Percentiles rank a stretch among this genome's conserved stretches.
phyloP scores from a whole-genome alignment of 2,888 invertebrate species.

The Ophion slaviceki region DNA sequence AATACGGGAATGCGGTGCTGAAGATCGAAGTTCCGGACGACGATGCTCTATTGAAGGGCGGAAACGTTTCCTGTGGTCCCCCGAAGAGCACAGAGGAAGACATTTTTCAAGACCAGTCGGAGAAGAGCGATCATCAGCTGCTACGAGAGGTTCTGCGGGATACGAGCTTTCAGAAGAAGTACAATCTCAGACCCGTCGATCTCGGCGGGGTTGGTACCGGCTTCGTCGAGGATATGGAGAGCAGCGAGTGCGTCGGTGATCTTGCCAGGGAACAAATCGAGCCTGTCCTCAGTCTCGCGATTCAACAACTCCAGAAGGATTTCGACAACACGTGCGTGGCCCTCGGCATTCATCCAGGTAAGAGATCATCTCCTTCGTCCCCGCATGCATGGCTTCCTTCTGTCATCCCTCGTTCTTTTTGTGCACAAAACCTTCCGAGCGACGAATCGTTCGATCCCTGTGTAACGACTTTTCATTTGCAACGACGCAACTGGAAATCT shows the following conservation, averaged over 20 bases:
- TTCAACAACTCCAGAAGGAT: constrained; percentile 94
- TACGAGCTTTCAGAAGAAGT: constrained; percentile 93
- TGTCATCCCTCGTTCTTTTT: neutral
- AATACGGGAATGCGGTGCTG: constrained; percentile 57
- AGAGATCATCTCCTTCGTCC: constrained; percentile 77
- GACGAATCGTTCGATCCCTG: neutral
- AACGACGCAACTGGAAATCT: no score
- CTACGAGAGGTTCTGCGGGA: constrained; percentile 92
- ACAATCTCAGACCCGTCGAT: constrained; percentile 92
- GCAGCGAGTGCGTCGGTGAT: constrained; percentile 86
- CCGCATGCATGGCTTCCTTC: neutral
- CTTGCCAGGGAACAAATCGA: constrained; percentile 91
- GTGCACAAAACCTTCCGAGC: neutral
- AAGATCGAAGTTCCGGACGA: constrained; percentile 82
- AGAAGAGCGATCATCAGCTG: constrained; percentile 87
- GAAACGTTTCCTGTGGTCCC: constrained; percentile 16
- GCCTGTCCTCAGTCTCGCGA: constrained; percentile 92
- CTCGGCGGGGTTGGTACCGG: constrained; percentile 85
- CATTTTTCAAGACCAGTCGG: constrained; percentile 72
- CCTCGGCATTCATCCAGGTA: constrained; percentile 95
- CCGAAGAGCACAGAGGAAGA: constrained; percentile 74
- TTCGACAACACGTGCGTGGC: constrained; percentile 93
- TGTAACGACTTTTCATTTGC: no score
- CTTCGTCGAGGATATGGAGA: constrained; percentile 87
- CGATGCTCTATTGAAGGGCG: constrained; percentile 63